Evolutionary conservation across 2,888 invertebrate species (phyloP), one percentile per base, ranked within the genome.

Genomic region (Torymus aiolomorphi): DNA sequence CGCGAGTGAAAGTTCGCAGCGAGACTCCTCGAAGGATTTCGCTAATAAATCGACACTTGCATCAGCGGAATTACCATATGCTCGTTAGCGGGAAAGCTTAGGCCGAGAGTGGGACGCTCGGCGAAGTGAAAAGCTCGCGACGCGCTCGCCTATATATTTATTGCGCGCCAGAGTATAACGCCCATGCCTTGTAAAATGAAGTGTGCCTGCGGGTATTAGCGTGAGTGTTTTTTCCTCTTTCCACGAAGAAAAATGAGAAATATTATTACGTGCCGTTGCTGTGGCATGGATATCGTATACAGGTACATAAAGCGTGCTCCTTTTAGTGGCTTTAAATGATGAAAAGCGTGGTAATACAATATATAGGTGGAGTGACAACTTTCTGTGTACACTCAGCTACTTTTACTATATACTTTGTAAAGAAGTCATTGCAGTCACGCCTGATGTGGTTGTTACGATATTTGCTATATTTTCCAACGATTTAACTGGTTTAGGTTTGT

Each of bases 21-120:
- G 49, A 63, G 63, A 49, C 31, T 71, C 49, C 20, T 69, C 73
- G 70, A 57, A 54, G 76, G 56, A 70, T 80, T 76, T 80, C 72
- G 70, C 70, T 77, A 70, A 77, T 80, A 80, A 70, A 77, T 80
- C 80, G 70, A 70, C 80, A 80, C 76, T 80, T 77, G 80, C 80
- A 59, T 74, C 77, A 80, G 77, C 67, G 52, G 65, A 69, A 77
- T 80, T 80, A 77, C 59, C 76, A 76, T 77, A 80, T 10, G 42
- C 69, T 80, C 74, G 69, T 73, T 76, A 74, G 52, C 49, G 42
- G 16, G 56, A 56, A 61, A 54, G 70, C 63, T 62, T 57, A 42
- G 70, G 56, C 63, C 63, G 76, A 65, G 31, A 42, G 42, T 42
- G 61, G 57, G 78, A 52, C 74, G 59, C 65, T 75, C 42, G 8